Evolutionary conservation across 1,140 invertebrate genomes (phyloP).

Genomic region (Lasioglossum albipes): DNA sequence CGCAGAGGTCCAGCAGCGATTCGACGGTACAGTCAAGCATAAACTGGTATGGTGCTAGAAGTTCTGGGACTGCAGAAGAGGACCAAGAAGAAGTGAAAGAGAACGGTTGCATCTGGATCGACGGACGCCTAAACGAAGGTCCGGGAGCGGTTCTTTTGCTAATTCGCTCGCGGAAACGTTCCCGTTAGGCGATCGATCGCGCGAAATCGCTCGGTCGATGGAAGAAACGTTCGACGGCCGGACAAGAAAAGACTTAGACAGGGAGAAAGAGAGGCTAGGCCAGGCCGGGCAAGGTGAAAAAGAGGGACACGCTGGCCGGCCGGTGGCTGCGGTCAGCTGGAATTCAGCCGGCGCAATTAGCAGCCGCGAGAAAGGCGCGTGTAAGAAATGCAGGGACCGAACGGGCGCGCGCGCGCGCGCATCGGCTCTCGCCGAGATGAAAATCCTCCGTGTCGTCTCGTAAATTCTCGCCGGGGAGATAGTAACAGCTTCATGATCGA

Average conservation of each 20-base stretch:
- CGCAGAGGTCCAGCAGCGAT: too few species aligned
- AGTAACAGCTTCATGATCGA: too few species aligned
- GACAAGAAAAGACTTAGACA: background rate
- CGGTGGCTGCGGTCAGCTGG: background rate
- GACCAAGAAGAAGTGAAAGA: too few species aligned
- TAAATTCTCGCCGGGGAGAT: too few species aligned
- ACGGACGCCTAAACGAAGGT: background rate
- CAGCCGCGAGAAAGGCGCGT: background rate
- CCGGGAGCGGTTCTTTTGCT: too few species aligned
- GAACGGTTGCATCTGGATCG: background rate
- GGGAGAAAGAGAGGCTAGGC: background rate
- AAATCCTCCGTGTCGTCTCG: too few species aligned
- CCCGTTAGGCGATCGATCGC: constrained; percentile 1
- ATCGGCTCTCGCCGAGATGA: too few species aligned
- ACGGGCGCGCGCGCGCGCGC: too few species aligned
- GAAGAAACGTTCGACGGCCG: background rate
- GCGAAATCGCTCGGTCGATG: background rate
- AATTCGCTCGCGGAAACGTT: background rate
- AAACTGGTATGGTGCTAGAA: too few species aligned
- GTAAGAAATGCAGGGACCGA: background rate
- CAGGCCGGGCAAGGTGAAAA: background rate
- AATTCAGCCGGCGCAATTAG: constrained; percentile 3
- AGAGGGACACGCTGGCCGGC: background rate
- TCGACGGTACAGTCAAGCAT: too few species aligned
- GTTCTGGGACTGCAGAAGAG: too few species aligned